Evolutionary conservation across 2,888 invertebrate genomes (phyloP).

Genomic region (Alsophila aescularia): DNA sequence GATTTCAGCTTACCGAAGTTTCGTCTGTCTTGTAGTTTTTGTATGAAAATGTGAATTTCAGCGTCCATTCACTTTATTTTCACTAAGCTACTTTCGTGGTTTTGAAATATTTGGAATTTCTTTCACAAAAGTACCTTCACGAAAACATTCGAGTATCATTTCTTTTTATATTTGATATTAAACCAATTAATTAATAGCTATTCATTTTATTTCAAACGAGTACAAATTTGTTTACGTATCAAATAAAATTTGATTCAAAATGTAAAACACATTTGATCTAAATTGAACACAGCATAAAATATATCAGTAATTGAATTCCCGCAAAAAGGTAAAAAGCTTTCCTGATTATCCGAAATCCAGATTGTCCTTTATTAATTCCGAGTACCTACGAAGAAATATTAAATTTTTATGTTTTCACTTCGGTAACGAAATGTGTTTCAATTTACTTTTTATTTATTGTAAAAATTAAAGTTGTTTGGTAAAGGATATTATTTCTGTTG

Average conservation of each 20-base stretch:
- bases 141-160: no score
- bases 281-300: background rate
- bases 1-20: no score
- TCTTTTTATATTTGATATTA: background rate
- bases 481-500: constrained; percentile 4
- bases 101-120: no score
- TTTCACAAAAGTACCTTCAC: background rate
- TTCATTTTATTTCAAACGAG: background rate
- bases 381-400: constrained; percentile 5
- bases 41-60: no score
- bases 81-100: no score
- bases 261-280: background rate
- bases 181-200: background rate
- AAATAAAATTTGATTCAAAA: background rate
- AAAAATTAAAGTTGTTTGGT: constrained; percentile 4
- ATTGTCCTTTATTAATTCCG: constrained; percentile 5
- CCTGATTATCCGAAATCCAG: constrained; percentile 1
- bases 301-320: constrained; percentile 9
- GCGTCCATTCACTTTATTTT: no score
- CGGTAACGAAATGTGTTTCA: constrained; percentile 10
- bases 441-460: constrained; percentile 12
- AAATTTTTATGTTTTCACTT: constrained; percentile 3
- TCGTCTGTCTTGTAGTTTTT: no score
- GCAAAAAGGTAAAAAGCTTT: constrained; percentile 4
- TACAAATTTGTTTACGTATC: no score